Evolutionary conservation across 2,888 invertebrate species (phyloP).

Genomic region (Ceraclea dissimilis): DNA sequence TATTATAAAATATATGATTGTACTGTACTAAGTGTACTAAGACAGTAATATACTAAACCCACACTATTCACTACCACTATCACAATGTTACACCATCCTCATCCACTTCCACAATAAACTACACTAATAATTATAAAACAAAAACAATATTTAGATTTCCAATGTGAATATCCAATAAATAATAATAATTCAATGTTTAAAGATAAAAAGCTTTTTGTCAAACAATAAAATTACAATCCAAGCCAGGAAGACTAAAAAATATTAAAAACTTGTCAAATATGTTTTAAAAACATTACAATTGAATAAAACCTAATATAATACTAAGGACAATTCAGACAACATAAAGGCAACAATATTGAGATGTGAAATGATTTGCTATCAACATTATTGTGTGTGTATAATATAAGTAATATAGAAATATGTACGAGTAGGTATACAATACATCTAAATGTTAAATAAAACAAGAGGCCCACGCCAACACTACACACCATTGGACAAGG

Average conservation of each 20-base stretch:
- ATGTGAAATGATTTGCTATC: constrained; percentile 13
- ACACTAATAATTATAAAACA: constrained; percentile 16
- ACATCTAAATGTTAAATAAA: constrained; percentile 9
- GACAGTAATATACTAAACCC: too few species aligned
- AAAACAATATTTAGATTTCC: constrained; percentile 9
- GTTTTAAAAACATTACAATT: constrained; percentile 24
- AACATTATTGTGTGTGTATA: constrained; percentile 1
- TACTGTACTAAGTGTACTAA: too few species aligned
- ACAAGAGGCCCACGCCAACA: constrained; percentile 10
- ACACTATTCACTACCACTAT: constrained; percentile 22
- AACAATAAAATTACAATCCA: constrained; percentile 23
- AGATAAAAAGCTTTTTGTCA: constrained; percentile 21
- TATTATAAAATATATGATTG: too few species aligned
- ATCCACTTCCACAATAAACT: constrained; percentile 21
- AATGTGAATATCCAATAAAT: constrained; percentile 15
- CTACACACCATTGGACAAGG: constrained; percentile 9
- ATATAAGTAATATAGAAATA: neutral
- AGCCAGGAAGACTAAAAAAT: constrained; percentile 26
- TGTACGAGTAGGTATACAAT: neutral
- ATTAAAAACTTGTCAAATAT: constrained; percentile 15
- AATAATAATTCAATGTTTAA: constrained; percentile 13
- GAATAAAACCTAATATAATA: constrained; percentile 22
- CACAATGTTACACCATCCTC: constrained; percentile 23
- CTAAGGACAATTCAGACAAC: constrained; percentile 25
- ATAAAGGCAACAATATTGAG: constrained; percentile 23